These are phyloP conservation scores for Xanthia togata DNA, from an alignment of 2,888 invertebrate genomes.

Conservation along the genomic window DNA sequence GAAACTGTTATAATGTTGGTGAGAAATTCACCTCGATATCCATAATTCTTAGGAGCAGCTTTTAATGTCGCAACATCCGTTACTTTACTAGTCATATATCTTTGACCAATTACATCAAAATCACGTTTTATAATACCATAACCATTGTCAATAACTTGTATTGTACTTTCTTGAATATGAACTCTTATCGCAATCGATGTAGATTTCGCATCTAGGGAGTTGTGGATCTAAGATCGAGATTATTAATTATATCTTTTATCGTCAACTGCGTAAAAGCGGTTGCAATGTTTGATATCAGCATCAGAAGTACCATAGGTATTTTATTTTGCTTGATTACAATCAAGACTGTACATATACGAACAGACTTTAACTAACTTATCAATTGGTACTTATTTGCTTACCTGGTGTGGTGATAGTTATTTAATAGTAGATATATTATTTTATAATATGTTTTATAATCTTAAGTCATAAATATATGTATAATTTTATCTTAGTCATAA, in stretches of 20 bases:
- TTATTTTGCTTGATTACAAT: slow-evolving; percentile 10
- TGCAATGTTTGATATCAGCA: slow-evolving; percentile 14
- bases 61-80: slow-evolving; percentile 87
- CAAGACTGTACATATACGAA: neutral
- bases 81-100: slow-evolving; percentile 92
- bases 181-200: slow-evolving; percentile 93
- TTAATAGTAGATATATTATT: neutral
- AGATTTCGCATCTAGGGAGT: slow-evolving; percentile 93
- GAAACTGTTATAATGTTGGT: slow-evolving; percentile 91
- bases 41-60: slow-evolving; percentile 89
- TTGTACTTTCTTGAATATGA: slow-evolving; percentile 89
- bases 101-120: slow-evolving; percentile 90
- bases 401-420: no score
- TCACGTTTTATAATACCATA: slow-evolving; percentile 91
- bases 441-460: neutral
- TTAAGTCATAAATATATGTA: no score
- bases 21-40: slow-evolving; percentile 93
- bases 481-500: neutral
- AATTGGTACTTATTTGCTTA: neutral
- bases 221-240: slow-evolving; percentile 89
- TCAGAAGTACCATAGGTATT: slow-evolving; percentile 23
- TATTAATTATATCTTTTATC: slow-evolving; percentile 17
- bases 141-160: slow-evolving; percentile 95
- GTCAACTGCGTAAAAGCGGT: slow-evolving; percentile 23
- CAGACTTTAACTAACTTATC: neutral